phyloP scores from a whole-genome alignment of 2,113 vertebrate genomes.

The Hyperopisus bebe region DNA sequence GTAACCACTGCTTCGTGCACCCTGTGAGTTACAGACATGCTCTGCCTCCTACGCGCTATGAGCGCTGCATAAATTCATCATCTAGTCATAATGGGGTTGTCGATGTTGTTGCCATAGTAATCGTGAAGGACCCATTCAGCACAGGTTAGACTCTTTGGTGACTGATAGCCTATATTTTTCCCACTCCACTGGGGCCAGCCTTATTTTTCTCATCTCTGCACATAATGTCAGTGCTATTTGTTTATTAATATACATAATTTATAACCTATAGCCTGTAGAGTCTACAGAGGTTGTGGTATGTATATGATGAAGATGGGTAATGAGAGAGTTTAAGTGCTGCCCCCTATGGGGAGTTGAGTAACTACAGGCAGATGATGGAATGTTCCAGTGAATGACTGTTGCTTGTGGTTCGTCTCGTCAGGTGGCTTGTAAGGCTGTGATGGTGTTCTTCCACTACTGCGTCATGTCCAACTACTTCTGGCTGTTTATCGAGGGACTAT shows the following conservation, averaged over 20 bases:
- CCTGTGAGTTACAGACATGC: conserved; percentile 59
- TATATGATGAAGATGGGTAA: neutral
- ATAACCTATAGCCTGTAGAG: neutral
- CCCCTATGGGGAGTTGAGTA: neutral
- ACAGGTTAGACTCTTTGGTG: neutral
- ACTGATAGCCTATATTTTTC: neutral
- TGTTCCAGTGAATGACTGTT: neutral
- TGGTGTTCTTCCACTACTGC: conserved; percentile 98
- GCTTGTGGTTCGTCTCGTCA: conserved; percentile 39
- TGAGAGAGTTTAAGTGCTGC: neutral
- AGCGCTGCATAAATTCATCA: conserved; percentile 7
- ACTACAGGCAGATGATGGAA: neutral
- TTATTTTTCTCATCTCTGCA: neutral
- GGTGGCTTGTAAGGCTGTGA: conserved; percentile 90
- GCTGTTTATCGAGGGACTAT: conserved; percentile 95
- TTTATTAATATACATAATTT: neutral
- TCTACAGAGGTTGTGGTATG: neutral
- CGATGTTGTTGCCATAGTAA: neutral
- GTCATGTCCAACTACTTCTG: conserved; percentile 99
- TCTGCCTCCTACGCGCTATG: conserved; percentile 77
- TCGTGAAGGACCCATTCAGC: neutral
- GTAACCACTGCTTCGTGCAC: conserved; percentile 80
- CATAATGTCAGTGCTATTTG: neutral
- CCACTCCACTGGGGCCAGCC: neutral
- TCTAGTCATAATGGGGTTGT: neutral